phyloP scores from a whole-genome alignment of 1,140 invertebrate genomes.

The Teleogryllus occipitalis region DNA sequence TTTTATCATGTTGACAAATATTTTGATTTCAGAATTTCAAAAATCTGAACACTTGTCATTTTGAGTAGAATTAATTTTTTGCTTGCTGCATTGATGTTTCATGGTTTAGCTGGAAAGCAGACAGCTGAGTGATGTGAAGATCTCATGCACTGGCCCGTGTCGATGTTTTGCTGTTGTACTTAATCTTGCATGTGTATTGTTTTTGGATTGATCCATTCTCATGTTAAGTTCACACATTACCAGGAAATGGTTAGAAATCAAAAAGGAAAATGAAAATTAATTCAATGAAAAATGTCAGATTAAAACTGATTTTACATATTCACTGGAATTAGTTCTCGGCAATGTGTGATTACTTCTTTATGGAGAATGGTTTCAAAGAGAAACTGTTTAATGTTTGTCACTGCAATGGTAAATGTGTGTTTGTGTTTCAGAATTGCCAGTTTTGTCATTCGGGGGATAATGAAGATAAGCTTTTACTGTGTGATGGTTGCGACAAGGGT shows the following conservation, averaged over 20 bases:
- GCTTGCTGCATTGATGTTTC: background rate
- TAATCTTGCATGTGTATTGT: background rate
- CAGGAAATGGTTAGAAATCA: background rate
- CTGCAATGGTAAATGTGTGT: constrained; percentile 10
- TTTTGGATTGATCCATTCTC: background rate
- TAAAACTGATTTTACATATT: background rate
- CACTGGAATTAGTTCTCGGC: too few relatives aligned
- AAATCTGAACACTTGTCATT: background rate
- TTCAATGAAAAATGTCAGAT: background rate
- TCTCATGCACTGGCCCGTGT: background rate
- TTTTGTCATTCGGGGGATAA: constrained; percentile 93
- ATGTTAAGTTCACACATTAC: background rate
- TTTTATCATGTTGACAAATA: too few relatives aligned
- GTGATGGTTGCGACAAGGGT: constrained; percentile 95
- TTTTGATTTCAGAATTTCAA: too few relatives aligned
- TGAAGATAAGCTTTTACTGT: constrained; percentile 87
- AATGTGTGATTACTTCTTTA: too few relatives aligned
- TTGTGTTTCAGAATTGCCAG: constrained; percentile 81
- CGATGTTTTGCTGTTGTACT: background rate
- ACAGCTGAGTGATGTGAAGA: background rate
- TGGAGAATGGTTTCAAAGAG: background rate
- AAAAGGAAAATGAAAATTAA: background rate
- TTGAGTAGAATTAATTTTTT: background rate
- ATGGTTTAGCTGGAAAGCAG: background rate
- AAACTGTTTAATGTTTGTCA: background rate